These are phyloP conservation scores for Spicauda simplicius DNA, from an alignment of 2,888 invertebrate genomes.

Conservation along the genomic window DNA sequence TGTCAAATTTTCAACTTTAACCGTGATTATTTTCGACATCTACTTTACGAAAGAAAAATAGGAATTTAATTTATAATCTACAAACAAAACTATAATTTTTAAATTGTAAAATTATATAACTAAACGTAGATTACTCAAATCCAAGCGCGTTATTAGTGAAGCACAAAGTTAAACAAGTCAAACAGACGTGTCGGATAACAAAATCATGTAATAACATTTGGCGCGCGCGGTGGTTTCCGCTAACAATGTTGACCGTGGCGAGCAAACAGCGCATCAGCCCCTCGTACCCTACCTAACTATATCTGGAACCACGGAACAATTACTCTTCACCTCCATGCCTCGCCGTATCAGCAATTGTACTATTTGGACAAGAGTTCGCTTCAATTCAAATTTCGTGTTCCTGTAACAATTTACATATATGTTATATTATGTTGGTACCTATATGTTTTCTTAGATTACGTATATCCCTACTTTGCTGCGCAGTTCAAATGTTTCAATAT, in stretches of 20 bases:
- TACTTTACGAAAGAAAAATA: too few relatives aligned
- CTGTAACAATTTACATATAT: slow-evolving; percentile 18
- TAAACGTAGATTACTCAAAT: neutral
- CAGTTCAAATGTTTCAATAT: neutral
- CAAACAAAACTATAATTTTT: too few relatives aligned
- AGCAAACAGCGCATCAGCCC: slow-evolving; percentile 67
- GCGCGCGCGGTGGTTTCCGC: slow-evolving; percentile 50
- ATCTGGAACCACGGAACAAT: slow-evolving; percentile 26
- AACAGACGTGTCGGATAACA: slow-evolving; percentile 65
- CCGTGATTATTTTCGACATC: too few relatives aligned
- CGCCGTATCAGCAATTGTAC: slow-evolving; percentile 32
- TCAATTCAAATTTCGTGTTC: slow-evolving; percentile 16
- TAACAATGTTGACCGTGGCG: slow-evolving; percentile 82
- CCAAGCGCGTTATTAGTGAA: slow-evolving; percentile 58
- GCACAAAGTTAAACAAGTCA: slow-evolving; percentile 61
- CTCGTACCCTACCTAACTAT: slow-evolving; percentile 36
- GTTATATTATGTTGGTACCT: too few relatives aligned
- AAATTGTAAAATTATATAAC: too few relatives aligned
- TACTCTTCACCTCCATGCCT: slow-evolving; percentile 34
- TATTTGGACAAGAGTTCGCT: slow-evolving; percentile 31
- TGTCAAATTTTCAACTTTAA: too few relatives aligned
- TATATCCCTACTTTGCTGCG: neutral
- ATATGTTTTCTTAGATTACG: neutral
- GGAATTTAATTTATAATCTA: too few relatives aligned
- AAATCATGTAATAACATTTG: slow-evolving; percentile 81